Base-by-base conservation (phyloP, 64 coral and sea anemone genomes). In the Pachyseris speciosa region DNA sequence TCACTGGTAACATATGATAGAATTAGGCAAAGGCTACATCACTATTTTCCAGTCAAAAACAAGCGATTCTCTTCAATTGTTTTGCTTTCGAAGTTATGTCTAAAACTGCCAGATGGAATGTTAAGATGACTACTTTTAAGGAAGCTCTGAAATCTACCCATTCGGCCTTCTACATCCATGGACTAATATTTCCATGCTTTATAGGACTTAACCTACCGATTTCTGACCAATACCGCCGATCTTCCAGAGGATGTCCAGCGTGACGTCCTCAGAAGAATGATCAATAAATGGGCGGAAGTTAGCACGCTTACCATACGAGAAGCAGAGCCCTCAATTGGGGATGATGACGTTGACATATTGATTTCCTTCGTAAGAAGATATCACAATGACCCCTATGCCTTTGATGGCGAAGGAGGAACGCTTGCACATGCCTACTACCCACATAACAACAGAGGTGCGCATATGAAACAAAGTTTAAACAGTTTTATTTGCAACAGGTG, bases 341-440 rank as follows among this genome's bases (percentile, higher is more conserved):
- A 91, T 40, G 78, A 91, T 36, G 66, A 91, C 2, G 89, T 91
- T 6, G 89, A 91, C 0, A 91, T 91, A 34, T 31, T 74, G 20
- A 91, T 91, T 57, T 36, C 47, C 19, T 91, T 83, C 39, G 38
- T 24, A 1, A 22, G 36, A 58, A 7, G 65, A 16, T 61, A 52
- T 37, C 89, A 91, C n/a, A 50, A 50, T 64, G 89, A 91, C 43
- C 30, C 47, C 8, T 91, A 91, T 61, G 36, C 78, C 7, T 91
- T 91, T 74, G 89, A 91, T 41, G 89, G 89, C 38, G 0, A 3
- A 58, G 78, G 89, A 12, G 89, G 89, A 16, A 91, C 89, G 11
- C 50, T 91, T 32, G 89, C 89, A 20, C 89, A 91, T 84, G 89
- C 89, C 4, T 91, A 72, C 20, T 91, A 91, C n/a, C 89, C 89